A percentile compares a stretch with the other conserved stretches of the same genome.
These are phyloP conservation scores for Lindbergichthys nudifrons DNA, from an alignment of 2,797 vertebrate species.

Conservation along the genomic window DNA sequence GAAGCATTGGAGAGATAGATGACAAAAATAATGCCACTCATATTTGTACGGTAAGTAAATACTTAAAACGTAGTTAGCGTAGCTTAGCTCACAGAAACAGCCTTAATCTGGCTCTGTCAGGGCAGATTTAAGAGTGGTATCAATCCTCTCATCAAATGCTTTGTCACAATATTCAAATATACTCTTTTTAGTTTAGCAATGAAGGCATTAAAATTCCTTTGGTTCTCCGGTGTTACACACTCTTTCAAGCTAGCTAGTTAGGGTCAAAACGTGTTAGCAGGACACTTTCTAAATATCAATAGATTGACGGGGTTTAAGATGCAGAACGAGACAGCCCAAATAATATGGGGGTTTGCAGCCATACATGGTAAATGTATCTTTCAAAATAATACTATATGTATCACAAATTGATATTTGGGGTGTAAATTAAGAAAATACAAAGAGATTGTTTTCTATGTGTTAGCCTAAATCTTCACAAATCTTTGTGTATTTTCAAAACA, in stretches of 20 bases:
- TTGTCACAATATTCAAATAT: background rate
- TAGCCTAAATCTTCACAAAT: conserved; percentile 18
- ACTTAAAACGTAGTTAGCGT: background rate
- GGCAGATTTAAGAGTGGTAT: background rate
- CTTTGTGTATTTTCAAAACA: conserved; percentile 39
- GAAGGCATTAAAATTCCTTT: background rate
- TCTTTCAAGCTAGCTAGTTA: background rate
- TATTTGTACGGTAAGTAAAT: background rate
- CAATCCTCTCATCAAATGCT: background rate
- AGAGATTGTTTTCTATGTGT: conserved; percentile 22
- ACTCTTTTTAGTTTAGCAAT: background rate
- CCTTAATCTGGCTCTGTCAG: background rate
- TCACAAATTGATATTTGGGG: conserved; percentile 18
- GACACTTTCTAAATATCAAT: background rate
- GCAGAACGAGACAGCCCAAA: background rate
- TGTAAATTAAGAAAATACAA: conserved; percentile 18
- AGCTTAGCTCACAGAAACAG: background rate
- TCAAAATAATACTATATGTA: conserved; percentile 11
- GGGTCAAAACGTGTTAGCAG: no score
- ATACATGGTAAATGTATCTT: background rate
- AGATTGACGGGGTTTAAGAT: background rate
- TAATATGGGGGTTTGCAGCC: background rate
- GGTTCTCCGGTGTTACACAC: background rate
- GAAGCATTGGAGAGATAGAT: background rate
- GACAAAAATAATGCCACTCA: background rate